Evolutionary conservation across 1,140 invertebrate species (phyloP), one percentile per base, ranked within the genome.

Genomic region (Ruditapes philippinarum): DNA sequence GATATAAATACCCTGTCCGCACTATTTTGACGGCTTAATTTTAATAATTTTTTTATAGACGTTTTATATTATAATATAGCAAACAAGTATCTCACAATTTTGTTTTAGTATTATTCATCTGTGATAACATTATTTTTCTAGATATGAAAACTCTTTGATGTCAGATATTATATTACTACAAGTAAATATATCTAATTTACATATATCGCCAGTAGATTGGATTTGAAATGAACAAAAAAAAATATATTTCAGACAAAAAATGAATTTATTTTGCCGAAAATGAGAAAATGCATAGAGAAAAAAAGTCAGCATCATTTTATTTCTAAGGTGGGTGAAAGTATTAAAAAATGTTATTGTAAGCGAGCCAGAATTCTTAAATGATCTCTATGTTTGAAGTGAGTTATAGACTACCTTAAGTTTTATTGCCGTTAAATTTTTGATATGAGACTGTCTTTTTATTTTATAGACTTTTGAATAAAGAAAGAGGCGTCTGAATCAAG

Each of bases 31-130:
- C 40, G 31, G 36, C 54, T 60, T 81, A 38, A 81, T 42, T 42
- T 38, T 31, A 81, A 81, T 81, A 62, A 81, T 62, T 81, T 81
- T 78, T 38, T 62, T 81, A 81, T 81, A 62, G 65, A 57, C 65
- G 62, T 78, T 38, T 62, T 81, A 33, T 28, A 54, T 38, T 42
- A 19, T 40, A 22, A 60, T 81, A 80, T 80, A 60, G 36, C 14
- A 2, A 5, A 22, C 2, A 33, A 28, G 28, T 70, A 70, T 38
- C 25, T 19, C 36, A n/a, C 33, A 14, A 38, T 49, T 40, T 36
- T 36, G 33, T n/a, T 40, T 60, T 22, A 57, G 7, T 42, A 60
- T 81, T 81, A 81, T 81, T 62, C 79, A 40, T 17, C 38, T 12
- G 38, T 19, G 57, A 60, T 81, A 81, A 60, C 57, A 31, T 81